A percentile compares a stretch with the other conserved stretches of the same genome.
Evolutionary conservation across 2,888 invertebrate species (phyloP).

Genomic region (Drosophila nigricruria): DNA sequence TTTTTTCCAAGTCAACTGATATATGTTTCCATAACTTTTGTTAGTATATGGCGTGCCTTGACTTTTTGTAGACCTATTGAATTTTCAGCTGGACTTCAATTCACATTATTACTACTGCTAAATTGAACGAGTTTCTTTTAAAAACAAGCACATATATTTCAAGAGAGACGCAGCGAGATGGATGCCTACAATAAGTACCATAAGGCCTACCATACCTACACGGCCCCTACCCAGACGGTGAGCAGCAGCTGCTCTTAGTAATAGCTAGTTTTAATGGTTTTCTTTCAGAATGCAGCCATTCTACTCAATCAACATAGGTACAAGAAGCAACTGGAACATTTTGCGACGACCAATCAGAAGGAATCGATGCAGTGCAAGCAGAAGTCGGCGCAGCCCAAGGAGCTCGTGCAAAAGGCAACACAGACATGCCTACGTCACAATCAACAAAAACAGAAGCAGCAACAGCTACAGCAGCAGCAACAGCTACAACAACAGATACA

Average conservation of each 20-base stretch:
- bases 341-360: not conserved
- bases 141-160: not conserved
- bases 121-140: not conserved
- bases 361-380: not conserved
- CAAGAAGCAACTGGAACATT: not conserved
- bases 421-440: slow-evolving; percentile 8
- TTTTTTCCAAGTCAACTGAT: too few species aligned
- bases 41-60: not conserved
- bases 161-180: not conserved
- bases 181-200: not conserved
- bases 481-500: not conserved
- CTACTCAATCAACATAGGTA: not conserved
- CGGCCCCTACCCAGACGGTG: not conserved
- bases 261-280: too few species aligned
- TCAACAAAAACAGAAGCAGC: not conserved
- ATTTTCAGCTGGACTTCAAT: not conserved
- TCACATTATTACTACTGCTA: not conserved
- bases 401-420: slow-evolving; percentile 10
- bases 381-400: not conserved
- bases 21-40: too few species aligned
- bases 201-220: not conserved
- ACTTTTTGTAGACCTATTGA: not conserved
- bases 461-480: not conserved
- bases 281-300: not conserved
- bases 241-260: not conserved